Evolutionary conservation across 37 sponge, comb jelly and placozoan genomes (phyloP).

Genomic region (Bolinopsis microptera): DNA sequence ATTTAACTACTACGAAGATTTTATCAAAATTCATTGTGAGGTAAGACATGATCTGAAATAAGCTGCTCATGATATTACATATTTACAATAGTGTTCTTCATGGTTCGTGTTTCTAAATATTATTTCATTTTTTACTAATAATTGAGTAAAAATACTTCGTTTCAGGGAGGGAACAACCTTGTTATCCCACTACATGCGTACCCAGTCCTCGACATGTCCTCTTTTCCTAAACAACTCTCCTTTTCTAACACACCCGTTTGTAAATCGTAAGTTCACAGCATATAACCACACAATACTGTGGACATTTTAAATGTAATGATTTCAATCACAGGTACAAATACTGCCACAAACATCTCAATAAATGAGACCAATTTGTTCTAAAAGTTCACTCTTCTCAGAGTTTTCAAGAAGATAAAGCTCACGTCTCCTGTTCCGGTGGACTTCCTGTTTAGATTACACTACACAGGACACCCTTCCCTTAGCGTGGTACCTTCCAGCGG

Average conservation of each 20-base stretch:
- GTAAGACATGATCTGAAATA: constrained; percentile 25
- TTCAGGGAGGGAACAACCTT: constrained; percentile 73
- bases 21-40: constrained; percentile 84
- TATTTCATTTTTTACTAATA: no score
- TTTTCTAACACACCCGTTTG: constrained; percentile 84
- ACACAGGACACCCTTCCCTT: constrained; percentile 26
- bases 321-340: no score
- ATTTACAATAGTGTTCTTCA: no score
- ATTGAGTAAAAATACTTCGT: no score
- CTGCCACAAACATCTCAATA: no score
- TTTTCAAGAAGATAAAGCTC: constrained; percentile 58
- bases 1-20: constrained; percentile 85
- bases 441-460: constrained; percentile 54
- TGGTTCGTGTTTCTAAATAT: no score
- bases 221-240: constrained; percentile 75
- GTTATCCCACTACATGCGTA: constrained; percentile 89
- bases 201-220: constrained; percentile 74
- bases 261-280: constrained; percentile 69
- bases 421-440: constrained; percentile 39
- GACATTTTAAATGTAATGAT: no score
- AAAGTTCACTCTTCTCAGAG: not conserved
- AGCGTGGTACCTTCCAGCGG: constrained; percentile 5
- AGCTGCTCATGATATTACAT: not conserved
- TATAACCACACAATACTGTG: no score
- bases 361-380: no score